A percentile compares a stretch with the other conserved stretches of the same genome.
Conservation (phyloP, 2,797 vertebrate species). For the Pteronotus mesoamericanus region DNA sequence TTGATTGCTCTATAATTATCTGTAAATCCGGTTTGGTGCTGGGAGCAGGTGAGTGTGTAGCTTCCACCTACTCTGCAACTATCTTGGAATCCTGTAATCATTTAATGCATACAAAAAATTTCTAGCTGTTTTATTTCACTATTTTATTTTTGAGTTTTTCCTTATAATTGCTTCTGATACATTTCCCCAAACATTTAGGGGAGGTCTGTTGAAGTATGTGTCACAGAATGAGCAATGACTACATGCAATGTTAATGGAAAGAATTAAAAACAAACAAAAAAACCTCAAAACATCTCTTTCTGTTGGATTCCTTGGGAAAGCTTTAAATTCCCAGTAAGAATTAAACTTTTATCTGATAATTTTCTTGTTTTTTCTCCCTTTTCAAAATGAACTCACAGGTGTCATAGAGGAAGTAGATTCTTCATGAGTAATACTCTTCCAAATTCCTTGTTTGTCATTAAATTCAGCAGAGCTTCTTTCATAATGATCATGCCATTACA, state of each 20-base stretch:
- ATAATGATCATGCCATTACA: not conserved
- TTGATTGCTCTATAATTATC: not conserved
- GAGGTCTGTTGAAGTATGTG: slow-evolving; percentile 89
- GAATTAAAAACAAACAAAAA: not conserved
- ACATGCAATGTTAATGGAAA: slow-evolving; percentile 82
- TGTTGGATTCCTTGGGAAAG: slow-evolving; percentile 91
- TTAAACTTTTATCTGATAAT: not conserved
- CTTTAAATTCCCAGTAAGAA: slow-evolving; percentile 75
- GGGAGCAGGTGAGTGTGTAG: not conserved
- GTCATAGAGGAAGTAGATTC: not conserved
- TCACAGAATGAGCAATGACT: slow-evolving; percentile 84
- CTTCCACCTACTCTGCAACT: not conserved
- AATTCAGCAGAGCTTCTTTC: not conserved
- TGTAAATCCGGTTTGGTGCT: not conserved
- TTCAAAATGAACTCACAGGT: not conserved
- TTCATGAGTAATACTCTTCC: not conserved
- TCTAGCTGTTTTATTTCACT: slow-evolving; percentile 85
- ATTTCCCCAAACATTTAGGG: slow-evolving; percentile 85
- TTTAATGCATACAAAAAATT: not conserved
- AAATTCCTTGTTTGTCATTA: not conserved
- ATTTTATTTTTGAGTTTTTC: slow-evolving; percentile 89
- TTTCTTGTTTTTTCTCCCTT: not conserved
- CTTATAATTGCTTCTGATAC: slow-evolving; percentile 77
- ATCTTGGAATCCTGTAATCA: not conserved
- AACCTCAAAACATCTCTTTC: slow-evolving; percentile 82